Evolutionary conservation across 2,797 vertebrate genomes (phyloP).

Genomic region (Microctenopoma steveboyesi): DNA sequence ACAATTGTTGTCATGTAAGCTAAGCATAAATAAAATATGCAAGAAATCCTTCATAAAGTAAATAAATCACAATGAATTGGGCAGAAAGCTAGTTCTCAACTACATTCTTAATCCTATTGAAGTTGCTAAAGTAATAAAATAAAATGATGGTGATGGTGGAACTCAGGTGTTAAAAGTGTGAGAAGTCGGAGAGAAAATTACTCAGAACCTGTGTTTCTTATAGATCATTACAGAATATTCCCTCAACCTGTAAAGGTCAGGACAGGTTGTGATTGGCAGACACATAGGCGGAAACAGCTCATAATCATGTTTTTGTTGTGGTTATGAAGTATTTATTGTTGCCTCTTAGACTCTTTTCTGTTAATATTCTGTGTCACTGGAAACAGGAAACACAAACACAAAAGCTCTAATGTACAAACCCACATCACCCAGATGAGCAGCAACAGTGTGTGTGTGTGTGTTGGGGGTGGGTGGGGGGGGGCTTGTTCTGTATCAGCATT

Average conservation of each 20-base stretch:
- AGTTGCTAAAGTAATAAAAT: not conserved
- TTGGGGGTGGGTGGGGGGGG: not conserved
- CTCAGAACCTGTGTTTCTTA: not conserved
- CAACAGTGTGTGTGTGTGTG: not conserved
- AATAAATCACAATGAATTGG: not conserved
- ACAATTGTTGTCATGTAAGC: not conserved
- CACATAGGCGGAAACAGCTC: not conserved
- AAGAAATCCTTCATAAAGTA: not conserved
- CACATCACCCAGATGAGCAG: slow-evolving; percentile 29
- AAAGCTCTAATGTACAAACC: not conserved
- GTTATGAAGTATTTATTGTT: not conserved
- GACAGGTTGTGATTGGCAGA: not conserved
- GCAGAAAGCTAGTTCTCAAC: not conserved
- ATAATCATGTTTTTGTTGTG: slow-evolving; percentile 5
- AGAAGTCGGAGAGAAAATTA: not conserved
- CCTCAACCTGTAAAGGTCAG: not conserved
- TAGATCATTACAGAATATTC: not conserved
- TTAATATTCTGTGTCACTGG: not conserved
- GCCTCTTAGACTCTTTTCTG: not conserved
- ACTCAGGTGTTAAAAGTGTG: slow-evolving; percentile 18
- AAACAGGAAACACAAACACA: not conserved
- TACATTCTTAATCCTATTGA: not conserved
- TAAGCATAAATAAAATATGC: not conserved
- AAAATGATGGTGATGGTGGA: not conserved
- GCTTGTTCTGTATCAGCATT: slow-evolving; percentile 47